phyloP scores from a whole-genome alignment of 2,113 vertebrate species.

The Procavia capensis region DNA sequence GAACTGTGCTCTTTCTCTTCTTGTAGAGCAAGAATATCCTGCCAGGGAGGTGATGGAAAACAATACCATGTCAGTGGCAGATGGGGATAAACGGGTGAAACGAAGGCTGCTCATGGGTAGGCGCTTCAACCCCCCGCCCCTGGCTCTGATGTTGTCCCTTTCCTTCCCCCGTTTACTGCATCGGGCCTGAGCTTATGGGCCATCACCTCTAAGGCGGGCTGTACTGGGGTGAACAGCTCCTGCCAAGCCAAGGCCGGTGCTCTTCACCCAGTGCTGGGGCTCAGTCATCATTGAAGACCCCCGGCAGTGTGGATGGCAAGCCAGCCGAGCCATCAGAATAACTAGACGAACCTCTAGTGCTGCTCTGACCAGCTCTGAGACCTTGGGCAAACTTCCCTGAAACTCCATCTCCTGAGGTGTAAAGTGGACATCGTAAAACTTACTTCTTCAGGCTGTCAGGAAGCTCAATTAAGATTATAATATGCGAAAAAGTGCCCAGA shows the following conservation, averaged over 20 bases:
- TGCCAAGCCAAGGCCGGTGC: neutral
- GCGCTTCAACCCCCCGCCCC: neutral
- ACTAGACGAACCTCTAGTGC: neutral
- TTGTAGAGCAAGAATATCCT: conserved; percentile 91
- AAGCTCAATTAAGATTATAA: conserved; percentile 22
- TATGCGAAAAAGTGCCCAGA: neutral
- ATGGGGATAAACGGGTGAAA: conserved; percentile 97
- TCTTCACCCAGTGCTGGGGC: neutral
- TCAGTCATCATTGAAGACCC: neutral
- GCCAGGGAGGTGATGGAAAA: conserved; percentile 88
- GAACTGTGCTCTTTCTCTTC: conserved; percentile 42
- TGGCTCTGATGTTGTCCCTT: neutral
- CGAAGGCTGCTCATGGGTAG: conserved; percentile 98
- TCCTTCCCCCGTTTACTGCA: neutral
- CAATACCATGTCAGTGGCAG: conserved; percentile 91
- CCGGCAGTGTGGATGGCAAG: neutral
- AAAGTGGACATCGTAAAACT: neutral
- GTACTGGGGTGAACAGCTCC: neutral
- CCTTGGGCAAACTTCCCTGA: neutral
- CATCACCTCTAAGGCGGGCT: neutral
- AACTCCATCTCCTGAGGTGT: neutral
- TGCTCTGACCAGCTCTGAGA: neutral
- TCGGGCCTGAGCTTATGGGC: neutral
- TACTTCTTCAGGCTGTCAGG: neutral
- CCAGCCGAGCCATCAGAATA: accelerated